phyloP scores from a whole-genome alignment of 1,140 invertebrate genomes.

The Listronotus bonariensis region DNA sequence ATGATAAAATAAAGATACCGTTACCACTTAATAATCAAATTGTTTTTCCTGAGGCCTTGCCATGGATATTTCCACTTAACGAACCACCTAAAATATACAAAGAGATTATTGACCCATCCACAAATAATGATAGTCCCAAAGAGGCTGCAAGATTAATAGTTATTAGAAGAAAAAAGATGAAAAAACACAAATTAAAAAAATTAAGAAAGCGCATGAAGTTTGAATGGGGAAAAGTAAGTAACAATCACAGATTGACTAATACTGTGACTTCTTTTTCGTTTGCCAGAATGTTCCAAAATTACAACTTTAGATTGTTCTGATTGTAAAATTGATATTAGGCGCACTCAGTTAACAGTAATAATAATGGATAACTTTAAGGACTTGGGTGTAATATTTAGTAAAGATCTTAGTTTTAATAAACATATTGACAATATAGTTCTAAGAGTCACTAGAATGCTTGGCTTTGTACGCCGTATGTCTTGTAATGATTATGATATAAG shows the following conservation, averaged over 20 bases:
- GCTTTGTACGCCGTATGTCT: no score
- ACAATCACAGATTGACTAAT: constrained; percentile 2
- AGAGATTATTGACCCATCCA: constrained; percentile 40
- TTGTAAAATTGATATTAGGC: no score
- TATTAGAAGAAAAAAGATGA: constrained; percentile 83
- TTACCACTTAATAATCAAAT: constrained; percentile 25
- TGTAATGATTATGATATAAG: no score
- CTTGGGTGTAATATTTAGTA: no score
- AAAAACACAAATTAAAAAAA: constrained; percentile 81
- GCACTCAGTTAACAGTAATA: no score
- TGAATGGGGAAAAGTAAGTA: constrained; percentile 68
- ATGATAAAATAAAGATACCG: constrained; percentile 40
- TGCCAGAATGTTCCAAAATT: no score
- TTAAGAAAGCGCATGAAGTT: constrained; percentile 77
- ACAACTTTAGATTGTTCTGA: no score
- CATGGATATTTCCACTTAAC: constrained; percentile 36
- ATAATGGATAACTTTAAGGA: no score
- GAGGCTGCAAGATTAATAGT: constrained; percentile 73
- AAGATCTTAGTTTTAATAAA: no score
- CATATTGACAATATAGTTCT: no score
- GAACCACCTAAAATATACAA: constrained; percentile 35
- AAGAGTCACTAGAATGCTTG: no score
- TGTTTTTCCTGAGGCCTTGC: constrained; percentile 43
- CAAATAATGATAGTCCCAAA: constrained; percentile 60
- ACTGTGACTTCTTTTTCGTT: no score